Conservation (phyloP, 2,888 invertebrate genomes). For the Tipula vernalis region DNA sequence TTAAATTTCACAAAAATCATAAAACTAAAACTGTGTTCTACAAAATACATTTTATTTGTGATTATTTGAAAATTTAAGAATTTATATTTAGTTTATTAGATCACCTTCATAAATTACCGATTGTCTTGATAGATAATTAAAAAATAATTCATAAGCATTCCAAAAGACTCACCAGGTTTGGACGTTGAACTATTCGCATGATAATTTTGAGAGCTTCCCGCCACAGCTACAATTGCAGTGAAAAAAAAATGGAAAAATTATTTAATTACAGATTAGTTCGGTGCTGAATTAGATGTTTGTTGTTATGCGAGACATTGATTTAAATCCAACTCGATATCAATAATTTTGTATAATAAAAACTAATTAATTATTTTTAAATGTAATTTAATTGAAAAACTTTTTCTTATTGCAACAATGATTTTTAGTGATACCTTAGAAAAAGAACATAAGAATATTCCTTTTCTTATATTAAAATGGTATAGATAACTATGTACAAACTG, state of each 20-base stretch:
- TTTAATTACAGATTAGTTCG: too few species aligned
- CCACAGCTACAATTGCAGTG: slow-evolving; percentile 14
- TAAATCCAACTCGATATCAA: too few species aligned
- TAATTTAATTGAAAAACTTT: too few species aligned
- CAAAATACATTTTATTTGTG: neutral
- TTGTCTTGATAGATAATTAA: neutral
- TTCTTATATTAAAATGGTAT: too few species aligned
- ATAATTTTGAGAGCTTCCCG: slow-evolving; percentile 18
- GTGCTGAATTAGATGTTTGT: too few species aligned
- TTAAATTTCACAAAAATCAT: neutral
- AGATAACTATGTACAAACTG: too few species aligned
- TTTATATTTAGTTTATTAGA: neutral
- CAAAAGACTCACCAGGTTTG: slow-evolving; percentile 19
- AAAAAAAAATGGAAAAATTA: neutral
- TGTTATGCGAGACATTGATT: too few species aligned
- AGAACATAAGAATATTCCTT: too few species aligned
- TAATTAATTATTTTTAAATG: too few species aligned
- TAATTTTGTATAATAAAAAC: too few species aligned
- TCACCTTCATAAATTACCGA: neutral
- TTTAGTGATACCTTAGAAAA: too few species aligned
- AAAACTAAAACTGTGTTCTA: neutral
- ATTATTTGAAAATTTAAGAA: neutral
- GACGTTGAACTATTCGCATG: slow-evolving; percentile 19
- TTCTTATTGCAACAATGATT: too few species aligned
- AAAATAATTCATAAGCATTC: neutral